Percentiles rank a stretch among this genome's conserved stretches.
phyloP scores from a whole-genome alignment of 2,113 vertebrate species.

The Entomyzon cyanotis region DNA sequence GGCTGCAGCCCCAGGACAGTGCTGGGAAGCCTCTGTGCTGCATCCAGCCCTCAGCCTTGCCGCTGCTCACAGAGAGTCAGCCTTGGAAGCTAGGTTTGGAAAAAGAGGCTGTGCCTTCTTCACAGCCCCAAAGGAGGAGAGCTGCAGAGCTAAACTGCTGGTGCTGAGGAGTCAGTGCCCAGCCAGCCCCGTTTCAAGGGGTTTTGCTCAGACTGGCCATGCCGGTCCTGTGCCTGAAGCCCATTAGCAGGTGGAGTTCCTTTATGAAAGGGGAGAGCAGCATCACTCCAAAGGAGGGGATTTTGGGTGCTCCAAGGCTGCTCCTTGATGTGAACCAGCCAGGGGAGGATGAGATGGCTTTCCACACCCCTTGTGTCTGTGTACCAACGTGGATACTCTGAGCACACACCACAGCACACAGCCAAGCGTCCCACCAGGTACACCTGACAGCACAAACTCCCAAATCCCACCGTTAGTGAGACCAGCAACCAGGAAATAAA shows the following conservation, averaged over 20 bases:
- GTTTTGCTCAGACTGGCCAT: neutral
- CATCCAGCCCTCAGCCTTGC: neutral
- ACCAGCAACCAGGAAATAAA: rapidly evolving
- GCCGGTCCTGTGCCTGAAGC: neutral
- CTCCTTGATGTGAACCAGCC: neutral
- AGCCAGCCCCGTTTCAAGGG: neutral
- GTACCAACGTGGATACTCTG: rapidly evolving
- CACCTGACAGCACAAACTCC: neutral
- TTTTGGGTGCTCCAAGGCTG: neutral
- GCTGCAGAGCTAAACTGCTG: neutral
- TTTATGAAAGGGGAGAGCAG: neutral
- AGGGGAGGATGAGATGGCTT: neutral
- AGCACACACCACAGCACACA: neutral
- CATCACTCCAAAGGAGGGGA: rapidly evolving
- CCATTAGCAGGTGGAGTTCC: neutral
- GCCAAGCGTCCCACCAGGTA: rapidly evolving
- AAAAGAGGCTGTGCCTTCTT: neutral
- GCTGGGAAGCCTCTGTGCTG: neutral
- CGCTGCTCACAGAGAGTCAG: neutral
- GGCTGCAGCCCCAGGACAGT: neutral
- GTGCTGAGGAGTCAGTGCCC: neutral
- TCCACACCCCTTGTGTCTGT: rapidly evolving
- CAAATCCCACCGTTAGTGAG: neutral
- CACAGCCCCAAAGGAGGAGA: neutral
- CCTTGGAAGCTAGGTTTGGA: neutral